These are phyloP conservation scores for Catagonus wagneri DNA, from an alignment of 2,113 vertebrate species.

Conservation along the genomic window DNA sequence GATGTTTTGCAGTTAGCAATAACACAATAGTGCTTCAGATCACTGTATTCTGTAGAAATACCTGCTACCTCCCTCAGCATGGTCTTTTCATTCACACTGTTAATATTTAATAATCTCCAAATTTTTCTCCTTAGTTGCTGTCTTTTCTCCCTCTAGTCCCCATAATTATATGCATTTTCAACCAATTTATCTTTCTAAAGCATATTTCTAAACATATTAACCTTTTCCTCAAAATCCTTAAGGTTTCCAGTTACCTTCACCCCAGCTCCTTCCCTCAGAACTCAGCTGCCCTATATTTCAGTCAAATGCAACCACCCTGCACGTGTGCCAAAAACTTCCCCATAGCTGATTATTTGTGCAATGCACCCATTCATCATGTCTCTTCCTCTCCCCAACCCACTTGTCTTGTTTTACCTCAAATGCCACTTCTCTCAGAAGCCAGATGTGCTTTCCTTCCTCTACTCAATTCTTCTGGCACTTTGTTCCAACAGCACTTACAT, in stretches of 20 bases:
- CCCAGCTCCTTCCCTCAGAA: neutral
- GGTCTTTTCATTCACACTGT: neutral
- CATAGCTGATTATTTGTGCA: neutral
- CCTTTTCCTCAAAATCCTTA: neutral
- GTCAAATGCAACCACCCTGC: neutral
- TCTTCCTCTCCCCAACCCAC: neutral
- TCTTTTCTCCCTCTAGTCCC: neutral
- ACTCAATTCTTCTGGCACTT: neutral
- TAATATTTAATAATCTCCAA: neutral
- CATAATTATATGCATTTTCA: neutral
- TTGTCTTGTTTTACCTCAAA: neutral
- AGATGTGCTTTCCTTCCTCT: neutral
- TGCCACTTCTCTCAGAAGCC: neutral
- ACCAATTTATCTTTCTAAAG: neutral
- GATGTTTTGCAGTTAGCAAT: neutral
- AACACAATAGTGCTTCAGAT: neutral
- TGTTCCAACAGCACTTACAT: neutral
- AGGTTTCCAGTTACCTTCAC: neutral
- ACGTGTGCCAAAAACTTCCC: no score
- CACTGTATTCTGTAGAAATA: neutral
- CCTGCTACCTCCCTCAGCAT: neutral
- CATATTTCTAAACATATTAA: neutral
- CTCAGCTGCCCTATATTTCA: neutral
- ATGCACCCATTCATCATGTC: neutral
- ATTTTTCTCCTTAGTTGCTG: neutral